Evolutionary conservation across 2,797 vertebrate genomes (phyloP).

Genomic region (Xiphophorus birchmanni): DNA sequence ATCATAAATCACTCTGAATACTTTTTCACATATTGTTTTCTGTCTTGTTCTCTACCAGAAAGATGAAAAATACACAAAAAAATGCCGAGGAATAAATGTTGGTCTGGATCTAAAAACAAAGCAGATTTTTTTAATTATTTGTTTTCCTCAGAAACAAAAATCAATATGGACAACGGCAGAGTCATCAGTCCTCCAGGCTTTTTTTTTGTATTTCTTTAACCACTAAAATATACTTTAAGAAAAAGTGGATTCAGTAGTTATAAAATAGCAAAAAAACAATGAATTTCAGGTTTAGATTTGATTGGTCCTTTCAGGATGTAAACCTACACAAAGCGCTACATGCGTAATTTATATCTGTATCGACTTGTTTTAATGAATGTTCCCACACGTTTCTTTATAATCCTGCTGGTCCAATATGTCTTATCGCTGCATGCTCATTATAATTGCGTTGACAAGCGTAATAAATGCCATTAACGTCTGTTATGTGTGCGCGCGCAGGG

Average conservation of each 20-base stretch:
- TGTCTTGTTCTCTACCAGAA: constrained; percentile 7
- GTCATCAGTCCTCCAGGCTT: constrained; percentile 49
- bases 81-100: constrained; percentile 40
- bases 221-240: constrained; percentile 40
- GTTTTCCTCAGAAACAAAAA: constrained; percentile 52
- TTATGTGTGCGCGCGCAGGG: constrained; percentile 16
- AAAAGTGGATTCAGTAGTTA: constrained; percentile 35
- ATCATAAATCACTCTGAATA: background rate
- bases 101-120: constrained; percentile 40
- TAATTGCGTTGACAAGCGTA: constrained; percentile 43
- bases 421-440: constrained; percentile 47
- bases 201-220: constrained; percentile 53
- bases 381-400: constrained; percentile 34
- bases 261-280: constrained; percentile 7
- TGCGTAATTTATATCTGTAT: constrained; percentile 35
- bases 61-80: constrained; percentile 36
- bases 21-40: background rate
- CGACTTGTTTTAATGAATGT: constrained; percentile 31
- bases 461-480: constrained; percentile 23
- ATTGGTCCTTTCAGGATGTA: background rate
- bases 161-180: constrained; percentile 53
- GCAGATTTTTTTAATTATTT: constrained; percentile 23
- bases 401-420: constrained; percentile 35
- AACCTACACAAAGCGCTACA: constrained; percentile 4
- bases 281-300: background rate